Evolutionary conservation across 2,888 invertebrate species (phyloP), one percentile per base, ranked within the genome.

Genomic region (Drosophila maculinotata): DNA sequence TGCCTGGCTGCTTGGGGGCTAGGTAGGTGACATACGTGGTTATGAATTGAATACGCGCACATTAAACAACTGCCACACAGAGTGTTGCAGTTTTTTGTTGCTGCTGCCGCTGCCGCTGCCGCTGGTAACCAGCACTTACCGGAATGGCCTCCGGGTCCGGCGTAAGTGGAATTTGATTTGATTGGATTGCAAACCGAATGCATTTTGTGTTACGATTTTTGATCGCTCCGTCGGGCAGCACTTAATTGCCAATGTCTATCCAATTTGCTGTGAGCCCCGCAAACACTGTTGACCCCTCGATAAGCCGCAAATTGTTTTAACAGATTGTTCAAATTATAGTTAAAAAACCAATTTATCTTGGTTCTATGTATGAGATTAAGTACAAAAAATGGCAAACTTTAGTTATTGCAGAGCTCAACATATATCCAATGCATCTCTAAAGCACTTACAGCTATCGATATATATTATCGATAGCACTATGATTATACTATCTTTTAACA

Each of bases 151-250:
- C 4, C 35, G 60, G 69, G 31, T 54, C 15, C 10, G 56, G 44
- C 56, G 63, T 12, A 83, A 81, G 85, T 87, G 85, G 76, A 84
- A 72, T 87, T 82, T 67, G 80, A 81, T 87, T 87, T 81, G 82
- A 84, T 87, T 87, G 82, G 69, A 87, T 87, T 81, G 80, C 85
- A 62, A 69, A 81, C 53, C 76, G 79, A 64, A 75, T 57, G 58
- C 58, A 52, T 67, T 59, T 58, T 51, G 41, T 66, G 52, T 65
- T 56, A 63, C 67, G 64, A 81, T 81, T 79, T 85, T 65, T 67
- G 79, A 81, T 87, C 52, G 60, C 42, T 45, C 38, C 42, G 20
- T 31, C 38, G 25, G 48, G n/a, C 67, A 28, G 59, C 42, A 60
- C 57, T 66, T 67, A 62, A 73, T 76, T 76, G 72, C 49, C 73